Evolutionary conservation across 2,888 invertebrate species (phyloP), one percentile per base, ranked within the genome.

Genomic region (Mythimna impura): DNA sequence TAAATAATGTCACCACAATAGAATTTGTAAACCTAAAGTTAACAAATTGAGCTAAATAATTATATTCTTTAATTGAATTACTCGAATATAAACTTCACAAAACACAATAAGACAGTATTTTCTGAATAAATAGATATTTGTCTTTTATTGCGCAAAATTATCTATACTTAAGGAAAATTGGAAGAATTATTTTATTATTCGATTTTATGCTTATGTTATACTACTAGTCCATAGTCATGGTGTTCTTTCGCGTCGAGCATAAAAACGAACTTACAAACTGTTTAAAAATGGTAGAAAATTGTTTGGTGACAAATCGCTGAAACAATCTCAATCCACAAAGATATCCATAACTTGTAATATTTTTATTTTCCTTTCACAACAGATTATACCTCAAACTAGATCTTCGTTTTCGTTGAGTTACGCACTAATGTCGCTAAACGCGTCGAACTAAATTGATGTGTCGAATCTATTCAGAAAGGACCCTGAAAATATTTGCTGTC

Each of bases 1-100:
- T 86, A 80, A 73, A 83, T 84, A 89, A 90, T 89, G 86, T 89
- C 80, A 88, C 87, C 88, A 84, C 89, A 85, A 90, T 92, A 93
- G 73, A 92, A 92, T 94, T 92, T 93, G 90, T 90, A 86, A 93
- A 94, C 91, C 88, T 92, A 93, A 93, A 92, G 89, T 91, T 88
- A 94, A 94, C 93, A 92, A 91, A 93, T 94, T 94, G 94, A 94
- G 93, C 94, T 94, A 93, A 92, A 92, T 88, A 87, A 83, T 82
- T 85, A 77, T 82, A 80, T 74, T 76, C 62, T 75, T 87, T 84
- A 86, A 85, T 86, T 86, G 78, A 88, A 85, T 87, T 83, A 87
- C 81, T 86, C 82, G 82, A 86, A 83, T 84, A 85, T 73, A 77
- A 79, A 79, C 50, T 76, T 72, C 71, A 68, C 58, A 66, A 66